Base-by-base conservation (phyloP, 2,888 invertebrate genomes). In the Andrena bicolor region DNA sequence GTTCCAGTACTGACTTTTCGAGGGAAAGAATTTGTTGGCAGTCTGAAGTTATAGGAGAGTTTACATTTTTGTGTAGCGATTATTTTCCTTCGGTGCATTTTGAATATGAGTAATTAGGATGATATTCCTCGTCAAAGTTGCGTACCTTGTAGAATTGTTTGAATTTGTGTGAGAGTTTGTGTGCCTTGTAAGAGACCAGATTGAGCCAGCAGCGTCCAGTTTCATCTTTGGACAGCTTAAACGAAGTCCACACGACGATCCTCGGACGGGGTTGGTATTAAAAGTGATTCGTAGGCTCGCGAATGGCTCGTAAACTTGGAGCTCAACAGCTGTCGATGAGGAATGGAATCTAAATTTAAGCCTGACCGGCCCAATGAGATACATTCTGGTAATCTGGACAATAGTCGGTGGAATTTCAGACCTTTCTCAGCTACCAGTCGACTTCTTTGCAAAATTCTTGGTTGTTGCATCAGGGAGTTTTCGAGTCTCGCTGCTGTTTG, bases 281-380 rank as follows among this genome's bases (percentile, higher is more conserved):
- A 92, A 91, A 91, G 90, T 89, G 90, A 91, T 90, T 90, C 90
- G 91, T 91, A 91, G 90, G 85, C 88, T 87, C 86, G 89, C 90
- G 89, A 92, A 92, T 90, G 90, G 90, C 89, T 92, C 91, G 90
- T 93, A 92, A 92, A 92, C 91, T 89, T 89, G 84, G 89, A 90
- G 87, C 76, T 88, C 88, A 92, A 90, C 92, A 92, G 92, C 93
- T 93, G 92, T 93, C 92, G 92, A 93, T 93, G 90, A 91, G 90
- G 92, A 92, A 92, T 91, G 90, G 86, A 87, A 86, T 90, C 92
- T 93, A 93, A 91, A 91, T 91, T 92, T 93, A 93, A 91, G 64
- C 76, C 83, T 82, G 79, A 79, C 85, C 58, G 30, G 58, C 30
- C 26, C 32, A 79, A 64, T 69, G 26, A 41, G 77, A 68, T 49